Conservation (phyloP, 2,797 vertebrate species). For the Coregonus sp. region DNA sequence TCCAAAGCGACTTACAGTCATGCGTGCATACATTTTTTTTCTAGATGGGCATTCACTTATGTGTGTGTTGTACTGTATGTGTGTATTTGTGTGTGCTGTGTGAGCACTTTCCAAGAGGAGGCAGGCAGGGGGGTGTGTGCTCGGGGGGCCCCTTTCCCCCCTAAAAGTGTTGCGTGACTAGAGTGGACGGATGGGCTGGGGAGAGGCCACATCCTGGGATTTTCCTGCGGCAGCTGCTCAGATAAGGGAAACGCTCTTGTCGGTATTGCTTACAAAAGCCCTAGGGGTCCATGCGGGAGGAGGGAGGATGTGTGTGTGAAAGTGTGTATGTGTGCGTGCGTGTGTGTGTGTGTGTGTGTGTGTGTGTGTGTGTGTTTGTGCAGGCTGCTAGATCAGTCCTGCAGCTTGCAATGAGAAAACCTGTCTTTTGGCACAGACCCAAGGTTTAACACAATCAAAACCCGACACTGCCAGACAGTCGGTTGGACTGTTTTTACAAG, state of each 20-base stretch:
- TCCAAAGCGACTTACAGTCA: no score
- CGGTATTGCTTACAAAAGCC: constrained; percentile 56
- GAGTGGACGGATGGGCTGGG: constrained; percentile 55
- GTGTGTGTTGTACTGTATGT: constrained; percentile 7
- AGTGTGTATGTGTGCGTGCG: constrained; percentile 27
- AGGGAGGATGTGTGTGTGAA: constrained; percentile 11
- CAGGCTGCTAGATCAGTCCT: constrained; percentile 42
- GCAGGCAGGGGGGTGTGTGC: constrained; percentile 14
- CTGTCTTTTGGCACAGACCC: constrained; percentile 37
- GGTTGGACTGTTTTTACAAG: constrained; percentile 3
- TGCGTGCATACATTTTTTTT: no score
- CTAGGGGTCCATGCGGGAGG: constrained; percentile 42
- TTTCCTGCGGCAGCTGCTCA: constrained; percentile 66
- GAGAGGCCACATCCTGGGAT: constrained; percentile 71
- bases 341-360: constrained; percentile 9
- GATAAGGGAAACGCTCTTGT: constrained; percentile 65
- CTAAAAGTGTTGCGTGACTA: constrained; percentile 66
- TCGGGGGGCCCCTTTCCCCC: constrained; percentile 34
- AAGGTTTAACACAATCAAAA: constrained; percentile 37
- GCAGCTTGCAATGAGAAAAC: constrained; percentile 46
- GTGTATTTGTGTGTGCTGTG: constrained; percentile 5
- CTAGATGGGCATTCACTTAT: not conserved
- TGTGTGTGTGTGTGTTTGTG: constrained; percentile 31
- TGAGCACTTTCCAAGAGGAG: constrained; percentile 27
- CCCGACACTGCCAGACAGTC: constrained; percentile 3